These are phyloP conservation scores for Callospermophilus lateralis DNA, from an alignment of 2,113 vertebrate species.

Conservation along the genomic window DNA sequence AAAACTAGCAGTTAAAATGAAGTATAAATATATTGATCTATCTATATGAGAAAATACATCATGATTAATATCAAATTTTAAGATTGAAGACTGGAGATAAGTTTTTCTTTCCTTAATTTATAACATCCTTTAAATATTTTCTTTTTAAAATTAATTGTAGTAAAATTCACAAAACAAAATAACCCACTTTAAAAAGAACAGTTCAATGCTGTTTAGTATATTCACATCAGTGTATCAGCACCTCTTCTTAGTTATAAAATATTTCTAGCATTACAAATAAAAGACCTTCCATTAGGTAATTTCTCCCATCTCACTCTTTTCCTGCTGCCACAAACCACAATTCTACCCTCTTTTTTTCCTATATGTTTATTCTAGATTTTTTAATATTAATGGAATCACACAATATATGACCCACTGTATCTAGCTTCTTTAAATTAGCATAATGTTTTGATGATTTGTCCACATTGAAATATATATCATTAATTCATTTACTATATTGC, in stretches of 20 bases:
- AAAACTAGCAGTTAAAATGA: not conserved
- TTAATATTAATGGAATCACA: not conserved
- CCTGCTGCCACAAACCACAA: not conserved
- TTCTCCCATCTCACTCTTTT: not conserved
- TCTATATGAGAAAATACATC: not conserved
- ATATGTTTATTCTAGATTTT: not conserved
- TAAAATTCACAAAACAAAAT: not conserved
- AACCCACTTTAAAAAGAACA: not conserved
- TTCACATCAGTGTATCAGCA: not conserved
- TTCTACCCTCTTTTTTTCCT: not conserved
- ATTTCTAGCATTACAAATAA: not conserved
- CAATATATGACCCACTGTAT: not conserved
- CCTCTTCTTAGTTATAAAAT: not conserved
- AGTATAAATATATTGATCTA: not conserved
- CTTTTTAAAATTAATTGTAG: not conserved
- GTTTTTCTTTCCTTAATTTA: not conserved
- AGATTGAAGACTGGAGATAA: not conserved
- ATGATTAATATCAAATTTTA: not conserved
- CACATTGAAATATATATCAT: not conserved
- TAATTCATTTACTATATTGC: not conserved
- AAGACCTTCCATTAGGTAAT: not conserved
- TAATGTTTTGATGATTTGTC: not conserved
- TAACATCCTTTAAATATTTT: not conserved
- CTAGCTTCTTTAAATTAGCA: not conserved
- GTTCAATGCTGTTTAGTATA: not conserved